A percentile compares a stretch with the other conserved stretches of the same genome.
These are phyloP conservation scores for Deroplatys truncata DNA, from an alignment of 2,888 invertebrate species.

Conservation along the genomic window DNA sequence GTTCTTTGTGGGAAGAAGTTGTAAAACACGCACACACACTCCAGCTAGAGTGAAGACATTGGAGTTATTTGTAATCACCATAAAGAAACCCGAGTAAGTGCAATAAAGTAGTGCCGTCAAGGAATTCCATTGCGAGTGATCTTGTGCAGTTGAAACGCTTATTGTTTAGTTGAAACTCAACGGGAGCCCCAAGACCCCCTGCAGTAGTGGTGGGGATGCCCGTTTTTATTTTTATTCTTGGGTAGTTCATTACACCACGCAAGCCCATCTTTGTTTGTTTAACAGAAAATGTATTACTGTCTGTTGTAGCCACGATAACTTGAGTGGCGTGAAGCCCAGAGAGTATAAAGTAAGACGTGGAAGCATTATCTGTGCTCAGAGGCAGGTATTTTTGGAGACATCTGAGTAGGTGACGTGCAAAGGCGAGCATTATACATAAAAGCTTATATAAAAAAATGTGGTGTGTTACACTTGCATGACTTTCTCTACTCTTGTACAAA, in stretches of 20 bases:
- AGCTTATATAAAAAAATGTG: too few species aligned
- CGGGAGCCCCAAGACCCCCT: not conserved
- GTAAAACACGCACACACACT: not conserved
- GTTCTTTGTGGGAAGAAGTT: not conserved
- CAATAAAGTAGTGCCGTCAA: not conserved
- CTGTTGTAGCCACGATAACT: not conserved
- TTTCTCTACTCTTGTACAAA: too few species aligned
- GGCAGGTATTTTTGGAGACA: too few species aligned
- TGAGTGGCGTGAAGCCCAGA: not conserved
- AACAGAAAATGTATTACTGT: not conserved
- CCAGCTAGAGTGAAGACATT: not conserved
- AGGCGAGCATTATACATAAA: too few species aligned
- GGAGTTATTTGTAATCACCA: not conserved
- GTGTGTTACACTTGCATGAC: too few species aligned
- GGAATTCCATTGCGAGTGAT: not conserved
- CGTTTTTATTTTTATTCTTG: not conserved
- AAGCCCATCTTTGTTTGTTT: not conserved
- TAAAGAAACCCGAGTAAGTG: not conserved
- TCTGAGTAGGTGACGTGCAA: too few species aligned
- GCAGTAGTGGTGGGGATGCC: not conserved
- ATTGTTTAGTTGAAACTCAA: not conserved
- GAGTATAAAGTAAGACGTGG: too few species aligned
- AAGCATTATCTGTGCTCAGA: too few species aligned
- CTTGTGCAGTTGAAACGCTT: not conserved
- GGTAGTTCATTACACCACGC: not conserved